These are phyloP conservation scores for Aeoliscus strigatus DNA, from an alignment of 2,797 vertebrate species.

Conservation along the genomic window DNA sequence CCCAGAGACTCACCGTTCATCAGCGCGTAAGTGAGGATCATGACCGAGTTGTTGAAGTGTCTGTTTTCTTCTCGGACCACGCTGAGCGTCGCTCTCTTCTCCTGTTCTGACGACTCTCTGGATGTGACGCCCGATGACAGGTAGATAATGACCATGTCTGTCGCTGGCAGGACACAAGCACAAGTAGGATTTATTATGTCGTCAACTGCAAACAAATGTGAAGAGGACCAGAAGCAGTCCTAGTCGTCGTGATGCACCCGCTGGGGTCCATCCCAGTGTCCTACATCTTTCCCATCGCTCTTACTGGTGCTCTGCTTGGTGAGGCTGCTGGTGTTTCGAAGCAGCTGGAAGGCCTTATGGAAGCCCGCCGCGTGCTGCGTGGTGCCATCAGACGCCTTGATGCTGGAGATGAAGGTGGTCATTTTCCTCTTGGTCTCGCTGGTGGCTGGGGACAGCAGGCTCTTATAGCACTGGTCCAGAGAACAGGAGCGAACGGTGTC, in stretches of 20 bases:
- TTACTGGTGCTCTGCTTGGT: slow-evolving; percentile 84
- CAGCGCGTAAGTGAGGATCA: slow-evolving; percentile 98
- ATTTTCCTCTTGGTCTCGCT: slow-evolving; percentile 98
- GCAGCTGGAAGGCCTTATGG: slow-evolving; percentile 94
- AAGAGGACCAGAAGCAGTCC: too few relatives aligned
- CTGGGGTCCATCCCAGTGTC: not conserved
- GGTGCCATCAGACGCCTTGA: slow-evolving; percentile 86
- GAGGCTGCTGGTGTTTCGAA: slow-evolving; percentile 87
- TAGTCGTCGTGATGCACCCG: too few relatives aligned
- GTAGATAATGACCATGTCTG: slow-evolving; percentile 95
- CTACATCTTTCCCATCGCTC: slow-evolving; percentile 24
- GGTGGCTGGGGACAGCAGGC: slow-evolving; percentile 93
- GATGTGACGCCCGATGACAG: slow-evolving; percentile 93
- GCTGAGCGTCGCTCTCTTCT: slow-evolving; percentile 90
- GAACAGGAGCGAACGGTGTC: slow-evolving; percentile 89
- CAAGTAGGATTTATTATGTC: not conserved
- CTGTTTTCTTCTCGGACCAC: slow-evolving; percentile 92
- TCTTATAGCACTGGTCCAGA: slow-evolving; percentile 95
- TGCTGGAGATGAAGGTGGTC: slow-evolving; percentile 87
- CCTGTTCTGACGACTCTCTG: slow-evolving; percentile 86
- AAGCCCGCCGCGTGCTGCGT: slow-evolving; percentile 92
- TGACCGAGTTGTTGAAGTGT: slow-evolving; percentile 95
- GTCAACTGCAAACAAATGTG: too few relatives aligned
- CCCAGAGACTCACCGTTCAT: slow-evolving; percentile 92
- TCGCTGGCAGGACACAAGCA: slow-evolving; percentile 67